Percentiles rank a stretch among this genome's conserved stretches.
phyloP scores from a whole-genome alignment of 35 echinoderm and acorn worm species.

The Apostichopus parvimensis region DNA sequence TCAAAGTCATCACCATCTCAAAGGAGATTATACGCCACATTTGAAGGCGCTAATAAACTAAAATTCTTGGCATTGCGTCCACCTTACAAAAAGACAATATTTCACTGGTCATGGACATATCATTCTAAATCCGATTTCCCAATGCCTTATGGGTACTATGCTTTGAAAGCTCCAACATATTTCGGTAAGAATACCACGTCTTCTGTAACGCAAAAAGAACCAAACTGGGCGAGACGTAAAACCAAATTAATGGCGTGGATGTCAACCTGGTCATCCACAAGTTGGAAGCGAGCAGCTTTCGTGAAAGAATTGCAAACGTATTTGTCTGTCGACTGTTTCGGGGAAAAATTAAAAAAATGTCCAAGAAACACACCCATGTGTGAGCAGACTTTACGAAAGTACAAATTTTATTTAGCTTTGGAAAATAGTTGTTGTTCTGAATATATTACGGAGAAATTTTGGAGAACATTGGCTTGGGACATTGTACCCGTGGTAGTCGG shows the following conservation, averaged over 20 bases:
- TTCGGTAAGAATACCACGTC: too few species aligned
- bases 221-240: conserved; percentile 24
- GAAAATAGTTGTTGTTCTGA: conserved; percentile 35
- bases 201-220: not conserved
- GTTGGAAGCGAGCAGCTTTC: conserved; percentile 5
- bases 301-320: not conserved
- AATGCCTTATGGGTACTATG: conserved; percentile 34
- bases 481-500: conserved; percentile 5
- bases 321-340: conserved; percentile 7
- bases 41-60: conserved; percentile 33
- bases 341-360: not conserved
- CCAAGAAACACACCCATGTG: not conserved
- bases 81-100: not conserved
- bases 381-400: conserved; percentile 16
- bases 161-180: not conserved
- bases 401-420: conserved; percentile 34
- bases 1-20: not conserved
- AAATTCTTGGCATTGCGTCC: not conserved
- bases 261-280: conserved; percentile 1
- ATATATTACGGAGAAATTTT: conserved; percentile 42
- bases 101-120: conserved; percentile 33
- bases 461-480: not conserved
- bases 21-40: conserved; percentile 34
- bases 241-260: conserved; percentile 40
- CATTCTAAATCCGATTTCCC: conserved; percentile 28